Evolutionary conservation across 2,888 invertebrate genomes (phyloP).

Genomic region (Conops quadrifasciatus): DNA sequence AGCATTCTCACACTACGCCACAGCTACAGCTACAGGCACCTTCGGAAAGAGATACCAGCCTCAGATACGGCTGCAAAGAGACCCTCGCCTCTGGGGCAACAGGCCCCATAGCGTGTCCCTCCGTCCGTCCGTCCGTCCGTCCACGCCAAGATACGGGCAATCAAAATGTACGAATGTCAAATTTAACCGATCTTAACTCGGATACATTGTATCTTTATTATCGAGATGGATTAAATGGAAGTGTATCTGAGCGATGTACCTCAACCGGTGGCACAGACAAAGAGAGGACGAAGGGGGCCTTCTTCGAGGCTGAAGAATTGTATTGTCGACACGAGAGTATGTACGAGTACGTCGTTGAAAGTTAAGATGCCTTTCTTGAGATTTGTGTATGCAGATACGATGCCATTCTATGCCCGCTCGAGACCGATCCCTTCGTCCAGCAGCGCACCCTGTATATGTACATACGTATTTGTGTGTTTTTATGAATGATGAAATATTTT

Average conservation of each 20-base stretch:
- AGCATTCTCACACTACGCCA: not conserved
- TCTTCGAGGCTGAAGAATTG: not conserved
- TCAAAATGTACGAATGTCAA: slow-evolving; percentile 36
- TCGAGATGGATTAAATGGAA: slow-evolving; percentile 18
- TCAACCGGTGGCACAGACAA: not conserved
- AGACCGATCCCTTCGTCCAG: slow-evolving; percentile 1
- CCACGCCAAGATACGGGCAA: slow-evolving; percentile 23
- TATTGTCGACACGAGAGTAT: not conserved
- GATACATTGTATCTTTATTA: slow-evolving; percentile 31
- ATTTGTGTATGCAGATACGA: not conserved
- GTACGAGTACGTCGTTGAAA: not conserved
- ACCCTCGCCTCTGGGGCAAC: no score
- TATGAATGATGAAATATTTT: slow-evolving; percentile 60
- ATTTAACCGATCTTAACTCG: slow-evolving; percentile 33
- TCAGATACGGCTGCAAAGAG: not conserved
- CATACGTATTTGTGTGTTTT: slow-evolving; percentile 30
- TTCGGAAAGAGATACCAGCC: not conserved
- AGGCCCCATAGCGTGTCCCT: no score
- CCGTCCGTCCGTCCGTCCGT: no score
- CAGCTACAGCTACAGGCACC: not conserved
- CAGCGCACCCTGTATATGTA: not conserved
- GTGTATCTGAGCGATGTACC: not conserved
- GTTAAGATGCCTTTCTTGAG: slow-evolving; percentile 3
- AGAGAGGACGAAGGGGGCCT: not conserved
- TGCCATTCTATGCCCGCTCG: not conserved